Percentiles rank a stretch among this genome's conserved stretches.
Conservation (phyloP, 2,797 vertebrate genomes). For the Microctenopoma stevenorrisi region DNA sequence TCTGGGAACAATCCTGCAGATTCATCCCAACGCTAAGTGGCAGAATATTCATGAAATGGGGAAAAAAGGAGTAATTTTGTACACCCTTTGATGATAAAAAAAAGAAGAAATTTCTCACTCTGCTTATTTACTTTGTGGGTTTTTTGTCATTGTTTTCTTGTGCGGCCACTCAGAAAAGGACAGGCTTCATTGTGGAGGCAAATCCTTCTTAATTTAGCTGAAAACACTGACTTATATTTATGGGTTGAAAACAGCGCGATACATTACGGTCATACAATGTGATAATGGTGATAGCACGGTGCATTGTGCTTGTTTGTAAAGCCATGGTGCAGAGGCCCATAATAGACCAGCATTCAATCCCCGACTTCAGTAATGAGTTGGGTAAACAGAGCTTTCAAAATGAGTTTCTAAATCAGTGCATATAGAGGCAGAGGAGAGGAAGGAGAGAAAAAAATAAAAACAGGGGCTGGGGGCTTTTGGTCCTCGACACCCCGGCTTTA, state of each 20-base stretch:
- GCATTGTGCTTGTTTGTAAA: constrained; percentile 82
- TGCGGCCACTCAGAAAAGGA: constrained; percentile 68
- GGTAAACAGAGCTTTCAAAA: constrained; percentile 81
- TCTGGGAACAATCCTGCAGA: constrained; percentile 79
- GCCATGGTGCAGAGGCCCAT: constrained; percentile 71
- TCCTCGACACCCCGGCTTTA: constrained; percentile 82
- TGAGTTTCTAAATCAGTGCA: constrained; percentile 78
- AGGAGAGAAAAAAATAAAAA: constrained; percentile 25
- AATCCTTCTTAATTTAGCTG: constrained; percentile 82
- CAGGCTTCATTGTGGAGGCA: constrained; percentile 73
- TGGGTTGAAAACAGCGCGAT: constrained; percentile 64
- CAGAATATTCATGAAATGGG: constrained; percentile 80
- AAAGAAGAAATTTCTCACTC: constrained; percentile 70
- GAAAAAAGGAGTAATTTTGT: constrained; percentile 70
- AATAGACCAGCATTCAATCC: constrained; percentile 77
- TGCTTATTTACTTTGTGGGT: constrained; percentile 71
- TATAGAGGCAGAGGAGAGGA: constrained; percentile 41
- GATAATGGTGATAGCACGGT: constrained; percentile 74
- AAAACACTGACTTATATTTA: constrained; percentile 76
- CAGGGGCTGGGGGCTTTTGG: constrained; percentile 63
- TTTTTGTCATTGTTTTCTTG: constrained; percentile 70
- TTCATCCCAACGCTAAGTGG: constrained; percentile 79
- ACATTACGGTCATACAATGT: constrained; percentile 78
- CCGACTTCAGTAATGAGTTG: constrained; percentile 80
- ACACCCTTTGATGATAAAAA: constrained; percentile 75